Percentiles rank a stretch among this genome's conserved stretches.
These are phyloP conservation scores for Tethya wilhelma DNA, from an alignment of 37 sponge, comb jelly and placozoan species.

Conservation along the genomic window DNA sequence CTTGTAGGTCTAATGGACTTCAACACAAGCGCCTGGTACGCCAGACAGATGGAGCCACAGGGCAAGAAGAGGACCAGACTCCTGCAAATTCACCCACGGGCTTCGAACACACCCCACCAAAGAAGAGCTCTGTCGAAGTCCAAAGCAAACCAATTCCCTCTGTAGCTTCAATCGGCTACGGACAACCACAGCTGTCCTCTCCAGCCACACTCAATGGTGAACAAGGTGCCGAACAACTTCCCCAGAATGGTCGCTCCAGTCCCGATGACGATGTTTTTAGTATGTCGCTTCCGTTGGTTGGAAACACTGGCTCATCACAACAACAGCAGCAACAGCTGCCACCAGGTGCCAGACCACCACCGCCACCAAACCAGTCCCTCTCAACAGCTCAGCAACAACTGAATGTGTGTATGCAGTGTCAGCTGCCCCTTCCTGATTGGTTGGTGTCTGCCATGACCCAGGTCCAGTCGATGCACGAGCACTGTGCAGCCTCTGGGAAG, in stretches of 20 bases:
- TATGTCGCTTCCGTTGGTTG: not conserved
- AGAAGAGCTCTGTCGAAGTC: not conserved
- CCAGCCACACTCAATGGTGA: slow-evolving; percentile 1
- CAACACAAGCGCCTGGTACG: not conserved
- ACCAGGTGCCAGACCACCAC: not conserved
- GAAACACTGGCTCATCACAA: not conserved
- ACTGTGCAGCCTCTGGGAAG: not conserved
- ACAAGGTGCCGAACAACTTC: not conserved
- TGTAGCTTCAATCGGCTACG: too few species aligned
- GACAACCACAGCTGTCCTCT: not conserved
- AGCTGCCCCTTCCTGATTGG: slow-evolving; percentile 52
- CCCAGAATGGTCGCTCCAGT: not conserved
- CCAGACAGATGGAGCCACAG: slow-evolving; percentile 28
- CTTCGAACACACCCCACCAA: not conserved
- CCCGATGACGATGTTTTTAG: too few species aligned
- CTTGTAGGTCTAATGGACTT: not conserved
- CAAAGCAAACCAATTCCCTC: not conserved
- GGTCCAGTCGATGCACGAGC: slow-evolving; percentile 21
- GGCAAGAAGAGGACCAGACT: slow-evolving; percentile 26
- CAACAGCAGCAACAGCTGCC: not conserved
- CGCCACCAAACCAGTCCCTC: not conserved
- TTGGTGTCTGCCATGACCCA: slow-evolving; percentile 42
- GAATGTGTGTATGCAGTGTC: slow-evolving; percentile 25
- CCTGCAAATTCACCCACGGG: slow-evolving; percentile 10
- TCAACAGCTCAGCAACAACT: slow-evolving; percentile 42